Evolutionary conservation across 2,797 vertebrate species (phyloP).

Genomic region (Phrynocephalus vlangalii): DNA sequence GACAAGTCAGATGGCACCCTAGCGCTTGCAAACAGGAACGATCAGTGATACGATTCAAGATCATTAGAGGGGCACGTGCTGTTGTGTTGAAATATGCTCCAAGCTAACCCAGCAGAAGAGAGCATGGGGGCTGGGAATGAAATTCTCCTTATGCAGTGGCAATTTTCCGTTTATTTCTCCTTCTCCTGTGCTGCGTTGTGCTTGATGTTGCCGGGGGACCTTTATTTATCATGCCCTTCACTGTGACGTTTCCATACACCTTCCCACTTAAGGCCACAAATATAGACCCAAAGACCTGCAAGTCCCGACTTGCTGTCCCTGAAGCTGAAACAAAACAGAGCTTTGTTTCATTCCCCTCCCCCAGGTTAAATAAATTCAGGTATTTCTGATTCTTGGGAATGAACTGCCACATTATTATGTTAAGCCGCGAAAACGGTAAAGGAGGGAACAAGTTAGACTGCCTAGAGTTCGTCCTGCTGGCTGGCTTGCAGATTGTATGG

Average conservation of each 20-base stretch:
- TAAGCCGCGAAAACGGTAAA: not conserved
- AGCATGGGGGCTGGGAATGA: slow-evolving; percentile 6
- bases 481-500: not conserved
- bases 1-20: not conserved
- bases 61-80: not conserved
- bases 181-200: not conserved
- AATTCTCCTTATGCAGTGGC: not conserved
- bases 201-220: slow-evolving; percentile 20
- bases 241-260: not conserved
- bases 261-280: slow-evolving; percentile 20
- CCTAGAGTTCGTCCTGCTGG: not conserved
- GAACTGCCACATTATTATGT: slow-evolving; percentile 5
- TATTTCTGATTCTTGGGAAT: not conserved
- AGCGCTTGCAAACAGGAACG: not conserved
- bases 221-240: slow-evolving; percentile 36
- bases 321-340: not conserved
- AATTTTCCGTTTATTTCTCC: slow-evolving; percentile 21
- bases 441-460: not conserved
- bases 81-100: not conserved
- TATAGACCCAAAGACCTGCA: slow-evolving; percentile 16
- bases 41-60: not conserved
- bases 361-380: slow-evolving; percentile 3
- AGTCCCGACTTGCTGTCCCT: slow-evolving; percentile 28
- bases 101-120: not conserved
- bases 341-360: not conserved